Base-by-base conservation (phyloP, 2,113 vertebrate species). In the Peromyscus polionotus region DNA sequence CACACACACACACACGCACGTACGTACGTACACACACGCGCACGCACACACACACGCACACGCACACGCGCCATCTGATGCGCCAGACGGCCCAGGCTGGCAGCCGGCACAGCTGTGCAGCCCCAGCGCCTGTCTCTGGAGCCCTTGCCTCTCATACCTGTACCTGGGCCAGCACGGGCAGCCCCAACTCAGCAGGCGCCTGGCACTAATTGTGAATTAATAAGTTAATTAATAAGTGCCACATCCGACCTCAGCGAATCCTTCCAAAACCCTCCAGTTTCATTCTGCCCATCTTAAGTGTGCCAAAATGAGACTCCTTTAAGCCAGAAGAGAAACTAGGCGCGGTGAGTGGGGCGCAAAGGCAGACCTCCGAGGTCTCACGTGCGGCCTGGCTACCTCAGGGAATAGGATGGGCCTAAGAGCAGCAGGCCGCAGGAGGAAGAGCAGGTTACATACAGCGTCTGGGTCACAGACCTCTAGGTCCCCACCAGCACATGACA, bases 221-320 rank as follows among this genome's bases (percentile, higher is more conserved):
- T 88, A 39, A 72, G 85, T 76, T 97, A 93, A 93, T 96, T 83
- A 83, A 36, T 88, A 83, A 83, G 92, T 36, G 68, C 81, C 77
- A 20, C 48, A 7, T 24, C 14, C 2, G 92, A 96, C 94, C 97
- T 92, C 84, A 24, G 63, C 3, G 33, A 76, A 51, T 75, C 92
- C 90, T 86, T 89, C 84, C 92, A n/a, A 80, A 70, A 91, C 26
- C 68, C 76, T 61, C 70, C 54, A 1, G 36, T 16, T 91, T 54
- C 75, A 5, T 68, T 36, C 92, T 89, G 39, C 70, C 75, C 80
- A 14, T 90, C 65, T 87, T 28, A 57, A 16, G 13, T 42, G 54
- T 22, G 88, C 87, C 89, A 76, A 22, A 73, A 85, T 24, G 26
- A 90, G 94, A 33, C 70, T 39, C 59, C n/a, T 12, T 3, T 0